Evolutionary conservation across 2,888 invertebrate species (phyloP).

Genomic region (Leucoptera coffeella): DNA sequence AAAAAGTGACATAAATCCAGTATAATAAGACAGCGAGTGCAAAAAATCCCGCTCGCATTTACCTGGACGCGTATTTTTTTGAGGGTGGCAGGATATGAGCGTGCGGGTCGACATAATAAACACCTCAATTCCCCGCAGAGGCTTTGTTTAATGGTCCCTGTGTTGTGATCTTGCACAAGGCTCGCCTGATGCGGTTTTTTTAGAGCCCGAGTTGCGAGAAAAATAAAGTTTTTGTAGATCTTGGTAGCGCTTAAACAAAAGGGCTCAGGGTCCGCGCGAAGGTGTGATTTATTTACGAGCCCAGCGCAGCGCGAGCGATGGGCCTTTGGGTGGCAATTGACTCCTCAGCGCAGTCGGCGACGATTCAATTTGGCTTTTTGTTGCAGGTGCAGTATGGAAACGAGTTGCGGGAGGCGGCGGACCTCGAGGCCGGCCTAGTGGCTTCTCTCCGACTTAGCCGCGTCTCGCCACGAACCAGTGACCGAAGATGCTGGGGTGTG

Average conservation of each 20-base stretch:
- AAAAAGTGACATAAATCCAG: constrained; percentile 53
- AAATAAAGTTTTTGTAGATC: constrained; percentile 39
- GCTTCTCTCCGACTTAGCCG: constrained; percentile 15
- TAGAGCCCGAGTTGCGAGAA: constrained; percentile 27
- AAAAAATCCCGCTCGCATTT: constrained; percentile 34
- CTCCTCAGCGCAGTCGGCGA: not conserved
- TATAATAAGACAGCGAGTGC: constrained; percentile 41
- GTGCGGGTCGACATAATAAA: constrained; percentile 43
- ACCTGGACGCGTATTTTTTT: constrained; percentile 35
- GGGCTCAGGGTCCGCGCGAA: constrained; percentile 32
- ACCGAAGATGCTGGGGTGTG: constrained; percentile 49
- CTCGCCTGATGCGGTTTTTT: constrained; percentile 28
- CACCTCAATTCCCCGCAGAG: constrained; percentile 49
- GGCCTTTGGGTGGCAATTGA: constrained; percentile 31
- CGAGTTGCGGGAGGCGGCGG: constrained; percentile 10
- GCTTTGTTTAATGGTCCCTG: constrained; percentile 49
- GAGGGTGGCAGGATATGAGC: constrained; percentile 25
- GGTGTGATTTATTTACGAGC: constrained; percentile 52
- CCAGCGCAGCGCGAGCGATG: constrained; percentile 31
- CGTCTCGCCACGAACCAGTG: constrained; percentile 14
- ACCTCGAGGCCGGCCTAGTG: too few relatives aligned
- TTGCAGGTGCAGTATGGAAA: constrained; percentile 45
- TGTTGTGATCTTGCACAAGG: constrained; percentile 52
- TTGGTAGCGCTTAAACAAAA: constrained; percentile 52
- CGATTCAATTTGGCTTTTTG: constrained; percentile 18